phyloP scores from a whole-genome alignment of 2,113 vertebrate genomes.

The Pungitius pungitius region DNA sequence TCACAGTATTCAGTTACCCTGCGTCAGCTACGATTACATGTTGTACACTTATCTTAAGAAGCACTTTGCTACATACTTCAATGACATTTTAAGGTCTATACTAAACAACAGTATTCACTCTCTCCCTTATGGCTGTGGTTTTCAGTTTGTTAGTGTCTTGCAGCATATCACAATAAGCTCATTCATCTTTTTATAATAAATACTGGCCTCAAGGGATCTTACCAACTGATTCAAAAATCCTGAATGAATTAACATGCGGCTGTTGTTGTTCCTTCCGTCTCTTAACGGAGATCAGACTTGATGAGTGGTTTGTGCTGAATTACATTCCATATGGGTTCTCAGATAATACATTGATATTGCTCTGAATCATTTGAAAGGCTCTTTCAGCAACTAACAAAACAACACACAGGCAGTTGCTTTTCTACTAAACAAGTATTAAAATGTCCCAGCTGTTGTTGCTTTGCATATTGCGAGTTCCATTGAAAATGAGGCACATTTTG shows the following conservation, averaged over 20 bases:
- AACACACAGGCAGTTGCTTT: neutral
- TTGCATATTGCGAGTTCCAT: neutral
- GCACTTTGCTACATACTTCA: neutral
- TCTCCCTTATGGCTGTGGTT: neutral
- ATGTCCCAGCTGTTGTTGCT: conserved; percentile 6
- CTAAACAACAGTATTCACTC: neutral
- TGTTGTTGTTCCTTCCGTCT: neutral
- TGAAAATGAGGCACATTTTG: conserved; percentile 19
- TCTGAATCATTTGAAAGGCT: conserved; percentile 15
- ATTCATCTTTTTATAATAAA: conserved; percentile 46
- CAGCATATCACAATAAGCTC: conserved; percentile 32
- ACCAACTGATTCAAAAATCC: conserved; percentile 25
- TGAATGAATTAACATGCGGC: neutral
- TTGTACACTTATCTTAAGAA: neutral
- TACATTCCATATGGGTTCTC: neutral
- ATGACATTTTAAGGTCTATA: neutral
- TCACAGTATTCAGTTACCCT: too few species aligned
- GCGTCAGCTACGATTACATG: neutral
- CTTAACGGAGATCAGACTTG: neutral
- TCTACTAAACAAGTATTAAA: neutral
- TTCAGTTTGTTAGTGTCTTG: conserved; percentile 16
- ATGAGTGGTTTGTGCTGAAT: conserved; percentile 3
- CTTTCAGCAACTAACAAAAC: neutral
- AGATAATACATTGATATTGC: conserved; percentile 25
- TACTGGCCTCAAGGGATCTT: conserved; percentile 13